Base-by-base conservation (phyloP, 1,140 invertebrate genomes). In the Plectus sambesii region DNA sequence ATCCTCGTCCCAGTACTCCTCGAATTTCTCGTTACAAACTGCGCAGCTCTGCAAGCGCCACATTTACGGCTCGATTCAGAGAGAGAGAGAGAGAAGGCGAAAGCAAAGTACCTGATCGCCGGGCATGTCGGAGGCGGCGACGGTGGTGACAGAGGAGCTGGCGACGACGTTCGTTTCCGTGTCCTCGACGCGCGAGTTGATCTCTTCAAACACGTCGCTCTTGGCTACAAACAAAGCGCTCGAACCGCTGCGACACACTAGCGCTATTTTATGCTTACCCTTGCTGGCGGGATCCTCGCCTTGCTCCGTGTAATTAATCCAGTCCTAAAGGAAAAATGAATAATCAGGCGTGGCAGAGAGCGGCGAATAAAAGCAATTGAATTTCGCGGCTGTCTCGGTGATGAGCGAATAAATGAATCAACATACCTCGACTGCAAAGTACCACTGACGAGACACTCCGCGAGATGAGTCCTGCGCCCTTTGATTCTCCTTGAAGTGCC, bases 1-100 rank as follows among this genome's bases (percentile, higher is more conserved):
- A 29, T 66, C 63, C 6, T 60, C 50, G 29, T 68, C 63, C 29
- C 26, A 66, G 38, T 69, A 66, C 29, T 66, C 65, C 17, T 58
- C 53, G 49, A 66, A 66, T n/a, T 54, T 44, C 46, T 66, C 63
- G 25, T 53, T 47, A 45, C 63, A 66, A 3, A 63, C 65, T 23
- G 39, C 37, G 39, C 63, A 66, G 19, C 56, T 50, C 51, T 65
- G 27, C n/a, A n/a, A n/a, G n/a, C n/a, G n/a, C n/a, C n/a, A n/a
- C n/a, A n/a, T n/a, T n/a, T n/a, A n/a, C n/a, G n/a, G n/a, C n/a
- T n/a, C n/a, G n/a, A n/a, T n/a, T n/a, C n/a, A n/a, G n/a, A n/a
- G n/a, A n/a, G n/a, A n/a, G n/a, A n/a, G n/a, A n/a, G n/a, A n/a
- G n/a, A n/a, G n/a, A n/a, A n/a, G n/a, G n/a, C n/a, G 41, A 66